Conservation (phyloP, 2,888 invertebrate species). For the Belgica antarctica region DNA sequence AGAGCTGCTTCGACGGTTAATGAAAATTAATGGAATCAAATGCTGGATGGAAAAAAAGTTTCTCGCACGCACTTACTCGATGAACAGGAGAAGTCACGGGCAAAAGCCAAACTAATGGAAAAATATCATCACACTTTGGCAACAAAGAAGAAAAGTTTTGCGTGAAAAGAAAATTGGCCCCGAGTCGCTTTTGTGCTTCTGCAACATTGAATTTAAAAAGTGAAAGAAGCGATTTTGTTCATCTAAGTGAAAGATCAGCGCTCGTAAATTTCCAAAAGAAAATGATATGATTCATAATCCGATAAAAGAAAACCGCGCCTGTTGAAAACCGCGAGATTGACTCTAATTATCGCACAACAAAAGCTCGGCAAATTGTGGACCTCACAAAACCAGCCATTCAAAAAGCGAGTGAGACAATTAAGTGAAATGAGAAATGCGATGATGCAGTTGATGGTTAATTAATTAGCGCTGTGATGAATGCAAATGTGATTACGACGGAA, state of each 20-base stretch:
- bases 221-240: conserved; percentile 11
- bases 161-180: conserved; percentile 18
- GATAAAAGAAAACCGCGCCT: background rate
- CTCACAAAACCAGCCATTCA: background rate
- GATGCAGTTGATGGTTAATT: background rate
- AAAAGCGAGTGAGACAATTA: conserved; percentile 15
- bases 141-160: conserved; percentile 21
- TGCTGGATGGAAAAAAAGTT: conserved; percentile 36
- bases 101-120: conserved; percentile 8
- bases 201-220: conserved; percentile 12
- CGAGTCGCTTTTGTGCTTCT: conserved; percentile 7
- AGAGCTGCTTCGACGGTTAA: background rate
- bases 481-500: background rate
- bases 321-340: background rate
- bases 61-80: conserved; percentile 31
- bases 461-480: background rate
- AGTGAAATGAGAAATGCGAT: conserved; percentile 10
- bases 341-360: conserved; percentile 5
- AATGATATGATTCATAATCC: background rate
- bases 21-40: conserved; percentile 39
- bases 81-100: background rate
- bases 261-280: no score
- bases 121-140: background rate
- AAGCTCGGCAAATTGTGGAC: no score
- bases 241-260: background rate